phyloP scores from a whole-genome alignment of 2,113 vertebrate species.

The Ginglymostoma cirratum region DNA sequence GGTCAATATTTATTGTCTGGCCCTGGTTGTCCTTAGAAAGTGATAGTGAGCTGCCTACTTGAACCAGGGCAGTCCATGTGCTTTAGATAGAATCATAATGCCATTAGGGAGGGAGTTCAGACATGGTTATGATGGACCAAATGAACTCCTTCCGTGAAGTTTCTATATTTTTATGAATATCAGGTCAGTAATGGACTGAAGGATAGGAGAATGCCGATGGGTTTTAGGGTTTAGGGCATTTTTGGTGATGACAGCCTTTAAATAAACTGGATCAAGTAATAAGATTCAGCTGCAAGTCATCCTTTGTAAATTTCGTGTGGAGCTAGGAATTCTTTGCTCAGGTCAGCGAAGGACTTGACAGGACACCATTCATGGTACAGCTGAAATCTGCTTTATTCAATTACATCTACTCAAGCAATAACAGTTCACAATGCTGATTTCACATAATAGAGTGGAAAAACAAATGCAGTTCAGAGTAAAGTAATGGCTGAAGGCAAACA shows the following conservation, averaged over 20 bases:
- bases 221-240: not conserved
- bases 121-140: no score
- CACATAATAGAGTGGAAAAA: no score
- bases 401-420: not conserved
- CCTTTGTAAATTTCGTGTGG: not conserved
- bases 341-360: not conserved
- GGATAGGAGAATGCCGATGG: not conserved
- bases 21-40: no score
- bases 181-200: not conserved
- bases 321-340: not conserved
- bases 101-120: no score
- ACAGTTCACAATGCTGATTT: not conserved
- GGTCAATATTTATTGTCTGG: no score
- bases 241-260: not conserved
- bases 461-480: no score
- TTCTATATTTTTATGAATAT: no score
- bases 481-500: no score
- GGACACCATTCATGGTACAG: not conserved
- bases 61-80: no score
- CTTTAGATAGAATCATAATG: no score
- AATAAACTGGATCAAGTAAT: not conserved
- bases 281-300: not conserved
- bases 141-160: no score
- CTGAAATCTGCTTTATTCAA: not conserved
- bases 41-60: no score